These are phyloP conservation scores for Oryzias woworae DNA, from an alignment of 2,113 vertebrate genomes.

Conservation along the genomic window DNA sequence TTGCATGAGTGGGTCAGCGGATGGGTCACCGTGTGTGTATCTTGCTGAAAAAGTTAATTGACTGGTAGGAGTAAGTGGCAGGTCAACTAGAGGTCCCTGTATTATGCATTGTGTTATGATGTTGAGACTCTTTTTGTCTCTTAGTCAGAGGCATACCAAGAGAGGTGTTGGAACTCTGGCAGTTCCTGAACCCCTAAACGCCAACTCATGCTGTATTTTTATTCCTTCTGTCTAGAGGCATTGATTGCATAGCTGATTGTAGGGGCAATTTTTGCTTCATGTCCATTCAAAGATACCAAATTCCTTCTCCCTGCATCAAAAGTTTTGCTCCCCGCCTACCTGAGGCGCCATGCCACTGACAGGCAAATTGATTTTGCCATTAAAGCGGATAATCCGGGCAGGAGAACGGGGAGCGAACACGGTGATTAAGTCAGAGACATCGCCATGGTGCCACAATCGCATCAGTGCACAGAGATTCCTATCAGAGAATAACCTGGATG, in stretches of 20 bases:
- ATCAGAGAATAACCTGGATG: constrained; percentile 60
- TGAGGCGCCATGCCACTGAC: constrained; percentile 46
- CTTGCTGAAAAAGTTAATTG: constrained; percentile 64
- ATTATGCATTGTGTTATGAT: constrained; percentile 21
- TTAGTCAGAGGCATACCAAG: too few species aligned
- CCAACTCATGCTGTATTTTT: too few species aligned
- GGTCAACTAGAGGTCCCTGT: constrained; percentile 63
- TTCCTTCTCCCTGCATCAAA: constrained; percentile 58
- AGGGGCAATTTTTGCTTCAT: constrained; percentile 7
- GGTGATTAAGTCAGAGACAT: constrained; percentile 57
- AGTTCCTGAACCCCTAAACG: too few species aligned
- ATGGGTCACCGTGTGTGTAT: constrained; percentile 49
- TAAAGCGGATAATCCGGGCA: constrained; percentile 36
- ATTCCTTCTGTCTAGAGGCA: too few species aligned
- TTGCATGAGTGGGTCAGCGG: constrained; percentile 75
- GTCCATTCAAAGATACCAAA: constrained; percentile 36
- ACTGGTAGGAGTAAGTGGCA: constrained; percentile 62
- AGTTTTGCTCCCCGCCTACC: constrained; percentile 20
- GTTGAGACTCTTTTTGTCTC: constrained; percentile 8
- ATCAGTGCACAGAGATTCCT: constrained; percentile 43
- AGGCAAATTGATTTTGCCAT: constrained; percentile 57
- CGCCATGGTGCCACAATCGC: constrained; percentile 28
- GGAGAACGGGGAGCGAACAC: constrained; percentile 6
- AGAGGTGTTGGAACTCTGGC: too few species aligned
- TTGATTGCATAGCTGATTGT: not conserved